Evolutionary conservation across 2,888 invertebrate species (phyloP), one percentile per base, ranked within the genome.

Genomic region (Dusona sp.): DNA sequence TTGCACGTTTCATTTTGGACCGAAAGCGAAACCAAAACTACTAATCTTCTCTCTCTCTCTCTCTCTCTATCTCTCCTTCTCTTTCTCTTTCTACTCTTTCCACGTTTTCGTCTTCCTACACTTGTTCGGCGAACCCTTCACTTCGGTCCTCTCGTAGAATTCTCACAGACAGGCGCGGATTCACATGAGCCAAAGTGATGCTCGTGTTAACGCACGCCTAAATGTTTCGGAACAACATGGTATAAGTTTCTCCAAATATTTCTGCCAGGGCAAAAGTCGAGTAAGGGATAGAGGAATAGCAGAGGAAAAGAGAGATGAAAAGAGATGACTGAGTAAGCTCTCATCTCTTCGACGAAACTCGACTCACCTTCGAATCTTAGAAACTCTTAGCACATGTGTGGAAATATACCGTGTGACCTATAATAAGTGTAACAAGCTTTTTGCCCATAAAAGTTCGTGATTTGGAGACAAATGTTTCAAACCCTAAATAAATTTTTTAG

Each of bases 1-100:
- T 70, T 38, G 48, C 68, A 51, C 68, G 38, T 57, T 54, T 54
- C 54, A 54, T 54, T 73, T 78, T 77, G 25, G 79, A 84, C 57
- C 73, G 82, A 86, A 87, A 85, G 83, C 83, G 84, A 88, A 88
- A 88, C 88, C 86, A 85, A 88, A 85, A 77, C 73, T 67, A 45
- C 73, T 85, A 74, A 78, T 83, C 79, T 73, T 77, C 70, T 25
- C n/a, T 42, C 36, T 72, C 65, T 67, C 77, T 67, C 42, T 57
- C 77, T 70, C 65, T 68, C 57, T 67, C 67, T 67, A 68, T 64
- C 29, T 75, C 68, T 42, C 19, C n/a, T 48, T 48, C n/a, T 48
- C 72, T 72, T 51, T 33, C 33, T 70, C 77, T 64, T 57, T 61
- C 51, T 67, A 38, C 67, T 33, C 45, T 64, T 45, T 65, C 36